Conservation (phyloP, 1,140 invertebrate genomes). For the Sinonovacula constricta region DNA sequence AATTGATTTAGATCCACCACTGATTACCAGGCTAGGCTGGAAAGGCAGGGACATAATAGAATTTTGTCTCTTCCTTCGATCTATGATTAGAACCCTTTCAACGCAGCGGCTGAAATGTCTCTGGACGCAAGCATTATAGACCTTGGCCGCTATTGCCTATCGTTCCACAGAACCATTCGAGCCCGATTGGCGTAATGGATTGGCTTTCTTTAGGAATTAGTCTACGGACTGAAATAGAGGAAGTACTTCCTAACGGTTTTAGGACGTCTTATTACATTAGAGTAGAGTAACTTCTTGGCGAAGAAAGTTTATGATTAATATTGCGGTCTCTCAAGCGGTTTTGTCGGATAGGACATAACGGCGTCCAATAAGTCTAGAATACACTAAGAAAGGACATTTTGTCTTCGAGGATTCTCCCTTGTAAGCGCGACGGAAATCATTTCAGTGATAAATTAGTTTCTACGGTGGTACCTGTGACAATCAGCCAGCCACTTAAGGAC, state of each 20-base stretch:
- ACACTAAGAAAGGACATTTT: no score
- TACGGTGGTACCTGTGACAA: no score
- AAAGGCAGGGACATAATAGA: slow-evolving; percentile 26
- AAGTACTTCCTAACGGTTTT: neutral
- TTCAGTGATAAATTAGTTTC: no score
- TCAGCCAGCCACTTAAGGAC: no score
- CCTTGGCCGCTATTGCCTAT: neutral
- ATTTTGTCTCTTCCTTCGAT: slow-evolving; percentile 34
- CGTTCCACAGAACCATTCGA: neutral
- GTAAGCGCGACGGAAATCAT: no score
- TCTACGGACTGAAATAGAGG: neutral
- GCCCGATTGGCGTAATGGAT: neutral
- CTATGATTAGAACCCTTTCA: slow-evolving; percentile 35
- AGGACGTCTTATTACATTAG: neutral
- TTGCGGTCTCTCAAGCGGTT: no score
- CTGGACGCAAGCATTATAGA: neutral
- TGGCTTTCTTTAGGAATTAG: neutral
- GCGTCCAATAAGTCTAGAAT: neutral
- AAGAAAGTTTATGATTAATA: neutral
- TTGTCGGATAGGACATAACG: neutral
- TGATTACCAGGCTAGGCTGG: slow-evolving; percentile 36
- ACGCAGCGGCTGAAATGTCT: neutral
- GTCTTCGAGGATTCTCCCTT: no score
- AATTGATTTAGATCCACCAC: slow-evolving; percentile 36
- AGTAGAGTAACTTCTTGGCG: neutral